Base-by-base conservation (phyloP, 1,140 invertebrate species). In the Leptonema lineaticorne region DNA sequence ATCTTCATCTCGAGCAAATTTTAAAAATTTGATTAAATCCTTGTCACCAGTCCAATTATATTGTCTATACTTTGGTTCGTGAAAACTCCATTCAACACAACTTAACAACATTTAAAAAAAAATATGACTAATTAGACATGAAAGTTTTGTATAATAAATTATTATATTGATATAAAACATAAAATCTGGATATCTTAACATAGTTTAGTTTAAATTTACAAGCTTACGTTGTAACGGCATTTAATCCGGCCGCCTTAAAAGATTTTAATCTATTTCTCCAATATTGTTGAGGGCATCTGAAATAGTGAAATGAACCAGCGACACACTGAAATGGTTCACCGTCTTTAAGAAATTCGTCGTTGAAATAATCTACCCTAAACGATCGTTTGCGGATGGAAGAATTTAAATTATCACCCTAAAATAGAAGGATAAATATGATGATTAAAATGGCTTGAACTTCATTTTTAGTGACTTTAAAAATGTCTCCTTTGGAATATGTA, bases 21-120 rank as follows among this genome's bases (percentile, higher is more conserved):
- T 80, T n/a, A 98, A 82, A 76, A 96, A 98, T 78, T 85, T 79
- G 63, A 80, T 79, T 27, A 97, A 71, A 80, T 98, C 90, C 6
- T 87, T 85, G 63, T 94, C 89, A 0, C 90, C 93, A 30, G 84
- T 77, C 85, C 96, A 97, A 75, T 87, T 90, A 50, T 85, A 82
- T 41, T 87, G 81, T 1, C 87, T 87, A 53, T 88, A 85, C 59
- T 86, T 82, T 0, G 92, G 89, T 81, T 98, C 93, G 79, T 98
- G 96, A 50, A 88, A 83, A 74, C 92, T 95, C 96, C 96, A 98
- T 76, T 96, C 93, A 0, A 98, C 89, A 76, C 97, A 96, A 2
- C 93, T 94, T 20, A 53, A 67, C n/a, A n/a, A n/a, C n/a, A n/a
- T n/a, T n/a, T n/a, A n/a, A n/a, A n/a, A n/a, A n/a, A n/a, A n/a